Conservation (phyloP, 1,140 invertebrate species). For the Rhopalosiphum padi region DNA sequence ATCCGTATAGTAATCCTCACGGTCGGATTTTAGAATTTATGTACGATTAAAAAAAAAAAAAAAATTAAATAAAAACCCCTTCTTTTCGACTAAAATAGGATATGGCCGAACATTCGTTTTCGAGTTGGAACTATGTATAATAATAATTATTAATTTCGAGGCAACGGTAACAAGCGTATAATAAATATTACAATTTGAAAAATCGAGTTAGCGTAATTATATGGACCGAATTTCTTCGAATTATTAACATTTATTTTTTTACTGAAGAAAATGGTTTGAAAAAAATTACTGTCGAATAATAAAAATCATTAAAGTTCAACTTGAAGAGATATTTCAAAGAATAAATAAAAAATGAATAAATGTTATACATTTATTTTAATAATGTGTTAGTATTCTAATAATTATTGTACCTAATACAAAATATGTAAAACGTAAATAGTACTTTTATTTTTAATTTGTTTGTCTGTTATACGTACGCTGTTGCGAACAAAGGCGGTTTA, state of each 20-base stretch:
- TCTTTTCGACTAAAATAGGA: constrained; percentile 13
- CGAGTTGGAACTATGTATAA: neutral
- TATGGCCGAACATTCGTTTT: neutral
- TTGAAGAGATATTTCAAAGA: neutral
- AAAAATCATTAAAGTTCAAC: neutral
- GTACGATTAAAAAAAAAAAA: constrained; percentile 42
- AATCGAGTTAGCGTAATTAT: neutral
- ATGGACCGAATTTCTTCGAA: neutral
- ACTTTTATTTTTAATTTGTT: constrained; percentile 3
- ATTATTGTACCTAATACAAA: neutral
- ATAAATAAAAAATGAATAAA: neutral
- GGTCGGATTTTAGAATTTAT: constrained; percentile 41
- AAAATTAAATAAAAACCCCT: constrained; percentile 15
- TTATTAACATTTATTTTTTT: neutral
- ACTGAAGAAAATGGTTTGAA: neutral
- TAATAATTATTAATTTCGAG: constrained; percentile 6
- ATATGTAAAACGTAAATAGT: neutral
- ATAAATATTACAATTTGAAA: constrained; percentile 23
- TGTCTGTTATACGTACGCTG: neutral
- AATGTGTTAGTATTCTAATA: neutral
- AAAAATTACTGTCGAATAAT: neutral
- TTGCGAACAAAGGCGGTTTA: neutral
- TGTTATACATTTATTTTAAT: neutral
- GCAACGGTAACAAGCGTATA: neutral
- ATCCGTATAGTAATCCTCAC: constrained; percentile 37